phyloP scores from a whole-genome alignment of 2,797 vertebrate species.

The Valencia hispanica region DNA sequence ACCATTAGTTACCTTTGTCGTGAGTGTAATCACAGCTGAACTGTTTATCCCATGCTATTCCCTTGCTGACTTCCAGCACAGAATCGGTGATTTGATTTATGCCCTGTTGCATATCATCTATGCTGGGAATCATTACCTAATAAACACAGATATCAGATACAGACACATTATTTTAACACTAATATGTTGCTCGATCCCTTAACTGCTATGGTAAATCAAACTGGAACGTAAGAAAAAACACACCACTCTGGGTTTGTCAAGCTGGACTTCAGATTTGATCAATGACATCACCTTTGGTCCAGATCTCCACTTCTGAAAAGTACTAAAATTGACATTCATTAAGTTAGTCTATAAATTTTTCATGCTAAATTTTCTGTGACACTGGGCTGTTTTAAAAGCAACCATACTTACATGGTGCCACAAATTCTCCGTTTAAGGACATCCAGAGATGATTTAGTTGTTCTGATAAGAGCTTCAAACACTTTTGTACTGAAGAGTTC shows the following conservation, averaged over 20 bases:
- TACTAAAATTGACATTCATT: constrained; percentile 39
- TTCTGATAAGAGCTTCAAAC: constrained; percentile 81
- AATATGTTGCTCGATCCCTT: neutral
- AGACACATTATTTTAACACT: neutral
- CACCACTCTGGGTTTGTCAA: constrained; percentile 82
- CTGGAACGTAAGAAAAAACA: constrained; percentile 12
- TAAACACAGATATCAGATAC: constrained; percentile 13
- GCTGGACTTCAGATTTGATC: constrained; percentile 81
- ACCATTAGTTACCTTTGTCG: constrained; percentile 31
- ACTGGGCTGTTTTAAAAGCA: constrained; percentile 10
- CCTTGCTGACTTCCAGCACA: constrained; percentile 83
- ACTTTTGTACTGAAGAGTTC: constrained; percentile 80
- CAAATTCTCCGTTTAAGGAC: constrained; percentile 82
- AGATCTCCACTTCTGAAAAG: constrained; percentile 26
- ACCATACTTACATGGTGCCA: constrained; percentile 74
- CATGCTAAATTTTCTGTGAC: neutral
- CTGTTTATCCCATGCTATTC: constrained; percentile 80
- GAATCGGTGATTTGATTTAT: constrained; percentile 79
- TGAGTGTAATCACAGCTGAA: constrained; percentile 19
- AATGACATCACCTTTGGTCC: constrained; percentile 66
- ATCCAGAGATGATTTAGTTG: constrained; percentile 81
- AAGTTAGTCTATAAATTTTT: constrained; percentile 55
- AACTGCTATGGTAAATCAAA: neutral
- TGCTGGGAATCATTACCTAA: constrained; percentile 83
- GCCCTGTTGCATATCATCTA: constrained; percentile 83